Conservation (phyloP, 2,888 invertebrate species). For the Drosophila yooni region DNA sequence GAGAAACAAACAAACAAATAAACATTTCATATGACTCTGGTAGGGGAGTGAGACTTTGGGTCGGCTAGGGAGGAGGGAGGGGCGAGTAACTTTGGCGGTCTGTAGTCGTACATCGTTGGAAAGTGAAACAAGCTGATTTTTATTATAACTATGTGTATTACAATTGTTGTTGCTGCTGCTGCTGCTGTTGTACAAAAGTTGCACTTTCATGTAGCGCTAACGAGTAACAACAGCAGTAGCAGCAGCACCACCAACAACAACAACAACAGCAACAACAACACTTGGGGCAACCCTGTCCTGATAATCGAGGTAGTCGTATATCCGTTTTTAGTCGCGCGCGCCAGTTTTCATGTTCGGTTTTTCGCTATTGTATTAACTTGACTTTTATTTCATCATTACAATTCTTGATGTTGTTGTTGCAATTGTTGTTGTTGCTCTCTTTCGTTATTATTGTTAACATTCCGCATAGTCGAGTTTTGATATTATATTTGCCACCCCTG, state of each 20-base stretch:
- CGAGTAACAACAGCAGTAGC: slow-evolving; percentile 54
- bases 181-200: slow-evolving; percentile 68
- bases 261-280: slow-evolving; percentile 23
- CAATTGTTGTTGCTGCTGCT: slow-evolving; percentile 58
- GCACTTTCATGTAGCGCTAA: slow-evolving; percentile 76
- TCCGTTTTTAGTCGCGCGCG: slow-evolving; percentile 54
- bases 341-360: slow-evolving; percentile 67
- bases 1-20: slow-evolving; percentile 53
- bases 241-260: slow-evolving; percentile 10
- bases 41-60: background rate
- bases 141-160: slow-evolving; percentile 69
- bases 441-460: slow-evolving; percentile 76
- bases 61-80: too few relatives aligned
- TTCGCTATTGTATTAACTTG: slow-evolving; percentile 76
- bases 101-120: slow-evolving; percentile 36
- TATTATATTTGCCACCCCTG: slow-evolving; percentile 27
- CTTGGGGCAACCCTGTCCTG: slow-evolving; percentile 38
- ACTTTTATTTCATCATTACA: slow-evolving; percentile 79
- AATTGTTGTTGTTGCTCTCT: slow-evolving; percentile 25
- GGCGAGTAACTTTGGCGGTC: slow-evolving; percentile 34
- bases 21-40: slow-evolving; percentile 39
- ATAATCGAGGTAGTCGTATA: slow-evolving; percentile 71
- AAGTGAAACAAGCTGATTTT: slow-evolving; percentile 73
- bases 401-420: slow-evolving; percentile 43
- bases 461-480: slow-evolving; percentile 57